Evolutionary conservation across 2,797 vertebrate genomes (phyloP).

Genomic region (Pantherophis alleghaniensis): DNA sequence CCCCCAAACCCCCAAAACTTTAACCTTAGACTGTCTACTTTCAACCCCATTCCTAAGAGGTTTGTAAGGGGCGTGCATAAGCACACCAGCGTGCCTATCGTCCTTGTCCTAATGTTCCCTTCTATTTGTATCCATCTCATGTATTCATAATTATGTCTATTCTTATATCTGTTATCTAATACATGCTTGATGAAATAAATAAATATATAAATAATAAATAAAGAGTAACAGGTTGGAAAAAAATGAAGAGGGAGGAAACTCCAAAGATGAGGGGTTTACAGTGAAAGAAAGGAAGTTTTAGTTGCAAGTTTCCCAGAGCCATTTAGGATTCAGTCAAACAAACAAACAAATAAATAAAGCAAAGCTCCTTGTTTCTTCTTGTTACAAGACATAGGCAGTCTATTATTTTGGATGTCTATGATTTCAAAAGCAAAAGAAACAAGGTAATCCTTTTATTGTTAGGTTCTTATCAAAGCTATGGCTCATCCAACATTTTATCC

Average conservation of each 20-base stretch:
- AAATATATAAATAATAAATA: too few species aligned
- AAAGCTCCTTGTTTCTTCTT: background rate
- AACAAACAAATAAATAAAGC: background rate
- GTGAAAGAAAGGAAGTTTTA: background rate
- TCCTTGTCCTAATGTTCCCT: too few species aligned
- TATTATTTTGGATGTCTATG: background rate
- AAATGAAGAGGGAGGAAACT: background rate
- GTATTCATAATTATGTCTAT: too few species aligned
- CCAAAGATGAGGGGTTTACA: background rate
- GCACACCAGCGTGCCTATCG: too few species aligned
- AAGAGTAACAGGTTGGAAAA: background rate
- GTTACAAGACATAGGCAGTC: background rate
- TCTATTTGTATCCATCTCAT: too few species aligned
- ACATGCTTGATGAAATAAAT: too few species aligned
- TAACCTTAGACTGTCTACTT: too few species aligned
- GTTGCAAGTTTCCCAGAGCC: background rate
- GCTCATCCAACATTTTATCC: conserved; percentile 48
- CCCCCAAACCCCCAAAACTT: too few species aligned
- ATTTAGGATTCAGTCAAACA: background rate
- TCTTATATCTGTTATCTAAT: too few species aligned
- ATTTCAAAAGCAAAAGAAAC: conserved; percentile 30
- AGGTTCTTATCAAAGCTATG: conserved; percentile 17
- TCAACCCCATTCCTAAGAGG: too few species aligned
- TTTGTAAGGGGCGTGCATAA: too few species aligned
- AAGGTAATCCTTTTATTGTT: accelerated